phyloP scores from a whole-genome alignment of 2,797 vertebrate species.

The Pipistrellus nathusii region DNA sequence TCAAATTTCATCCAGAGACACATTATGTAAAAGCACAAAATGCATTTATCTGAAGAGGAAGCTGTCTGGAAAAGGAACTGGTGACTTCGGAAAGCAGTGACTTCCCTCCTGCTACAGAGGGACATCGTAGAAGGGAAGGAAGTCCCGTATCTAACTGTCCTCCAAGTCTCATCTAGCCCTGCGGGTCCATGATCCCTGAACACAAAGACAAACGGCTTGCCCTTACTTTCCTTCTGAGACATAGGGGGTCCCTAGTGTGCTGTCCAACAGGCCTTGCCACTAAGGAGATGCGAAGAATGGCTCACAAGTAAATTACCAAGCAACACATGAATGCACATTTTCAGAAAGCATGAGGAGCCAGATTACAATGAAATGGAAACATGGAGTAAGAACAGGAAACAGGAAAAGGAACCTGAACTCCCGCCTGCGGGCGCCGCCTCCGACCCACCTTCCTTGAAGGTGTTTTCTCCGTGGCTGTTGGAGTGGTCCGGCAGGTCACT shows the following conservation, averaged over 20 bases:
- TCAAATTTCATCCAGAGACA: background rate
- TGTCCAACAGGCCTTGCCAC: background rate
- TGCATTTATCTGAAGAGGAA: background rate
- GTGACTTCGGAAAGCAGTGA: background rate
- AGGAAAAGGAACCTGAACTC: background rate
- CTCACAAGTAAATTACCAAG: background rate
- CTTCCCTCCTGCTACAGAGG: background rate
- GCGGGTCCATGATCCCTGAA: background rate
- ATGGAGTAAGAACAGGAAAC: slow-evolving; percentile 14
- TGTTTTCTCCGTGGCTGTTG: slow-evolving; percentile 97
- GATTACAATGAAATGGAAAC: background rate
- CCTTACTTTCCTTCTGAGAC: background rate
- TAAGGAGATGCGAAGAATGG: background rate
- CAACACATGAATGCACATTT: background rate
- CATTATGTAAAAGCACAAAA: background rate
- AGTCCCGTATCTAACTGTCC: background rate
- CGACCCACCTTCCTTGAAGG: slow-evolving; percentile 92
- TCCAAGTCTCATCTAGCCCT: background rate
- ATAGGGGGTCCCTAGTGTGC: rapidly evolving
- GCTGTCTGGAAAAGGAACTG: background rate
- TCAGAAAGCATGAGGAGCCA: background rate
- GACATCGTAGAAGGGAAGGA: background rate
- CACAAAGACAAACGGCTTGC: background rate
- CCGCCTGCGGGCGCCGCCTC: background rate
- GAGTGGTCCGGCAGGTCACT: slow-evolving; percentile 95